These are phyloP conservation scores for Gavia stellata DNA, from an alignment of 2,113 vertebrate species.

Conservation along the genomic window DNA sequence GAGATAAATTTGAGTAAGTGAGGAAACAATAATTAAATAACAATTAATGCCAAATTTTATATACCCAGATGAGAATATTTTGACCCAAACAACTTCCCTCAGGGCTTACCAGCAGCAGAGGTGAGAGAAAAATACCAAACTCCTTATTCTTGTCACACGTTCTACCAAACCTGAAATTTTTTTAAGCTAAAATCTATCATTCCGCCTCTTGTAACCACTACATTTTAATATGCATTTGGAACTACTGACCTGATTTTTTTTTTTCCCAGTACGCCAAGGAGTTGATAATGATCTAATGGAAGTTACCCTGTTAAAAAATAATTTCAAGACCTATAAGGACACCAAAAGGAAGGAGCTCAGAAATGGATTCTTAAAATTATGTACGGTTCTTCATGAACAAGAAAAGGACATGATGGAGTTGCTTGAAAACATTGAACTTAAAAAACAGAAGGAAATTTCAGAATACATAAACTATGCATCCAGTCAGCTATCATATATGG, in stretches of 20 bases:
- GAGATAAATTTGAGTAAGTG: not conserved
- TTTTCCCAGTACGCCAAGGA: conserved; percentile 58
- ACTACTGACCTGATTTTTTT: not conserved
- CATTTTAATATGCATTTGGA: not conserved
- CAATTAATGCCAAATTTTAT: not conserved
- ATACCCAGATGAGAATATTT: not conserved
- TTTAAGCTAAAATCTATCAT: not conserved
- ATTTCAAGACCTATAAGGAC: conserved; percentile 63
- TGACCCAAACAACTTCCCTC: not conserved
- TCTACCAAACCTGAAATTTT: not conserved
- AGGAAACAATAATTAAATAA: not conserved
- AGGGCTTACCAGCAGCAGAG: not conserved
- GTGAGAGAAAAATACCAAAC: not conserved
- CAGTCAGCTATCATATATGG: conserved; percentile 51
- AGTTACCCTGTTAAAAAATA: conserved; percentile 57
- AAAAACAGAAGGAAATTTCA: conserved; percentile 59
- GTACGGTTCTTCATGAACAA: conserved; percentile 48
- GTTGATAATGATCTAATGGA: conserved; percentile 68
- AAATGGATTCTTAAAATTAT: conserved; percentile 64
- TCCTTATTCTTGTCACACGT: not conserved
- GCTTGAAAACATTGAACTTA: conserved; percentile 61
- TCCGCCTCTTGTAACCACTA: not conserved
- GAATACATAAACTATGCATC: conserved; percentile 38
- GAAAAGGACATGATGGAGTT: conserved; percentile 65
- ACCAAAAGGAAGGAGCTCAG: conserved; percentile 59